phyloP scores from a whole-genome alignment of 2,797 vertebrate species.

The Aeoliscus strigatus region DNA sequence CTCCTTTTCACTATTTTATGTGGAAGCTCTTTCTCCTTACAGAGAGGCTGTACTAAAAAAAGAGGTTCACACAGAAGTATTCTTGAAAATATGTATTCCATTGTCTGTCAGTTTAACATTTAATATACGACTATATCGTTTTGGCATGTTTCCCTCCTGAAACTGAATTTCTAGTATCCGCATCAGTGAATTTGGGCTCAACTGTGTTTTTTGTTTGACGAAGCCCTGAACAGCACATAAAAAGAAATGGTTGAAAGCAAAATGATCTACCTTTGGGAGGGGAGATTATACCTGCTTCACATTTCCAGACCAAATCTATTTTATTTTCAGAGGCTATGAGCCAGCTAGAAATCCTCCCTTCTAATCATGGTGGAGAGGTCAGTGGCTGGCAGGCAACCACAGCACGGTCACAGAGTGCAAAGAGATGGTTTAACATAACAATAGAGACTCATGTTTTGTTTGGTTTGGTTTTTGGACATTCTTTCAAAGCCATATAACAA shows the following conservation, averaged over 20 bases:
- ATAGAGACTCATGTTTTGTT: too few species aligned
- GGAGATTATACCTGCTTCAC: slow-evolving; percentile 70
- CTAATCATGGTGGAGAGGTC: slow-evolving; percentile 43
- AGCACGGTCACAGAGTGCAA: slow-evolving; percentile 12
- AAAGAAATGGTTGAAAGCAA: slow-evolving; percentile 58
- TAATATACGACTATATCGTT: too few species aligned
- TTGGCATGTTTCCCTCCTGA: too few species aligned
- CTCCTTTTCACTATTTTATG: too few species aligned
- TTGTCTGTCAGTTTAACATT: too few species aligned
- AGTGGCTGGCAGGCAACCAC: slow-evolving; percentile 31
- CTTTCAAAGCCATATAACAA: too few species aligned
- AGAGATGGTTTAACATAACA: too few species aligned
- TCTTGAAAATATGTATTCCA: too few species aligned
- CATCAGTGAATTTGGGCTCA: slow-evolving; percentile 44
- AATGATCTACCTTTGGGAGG: slow-evolving; percentile 64
- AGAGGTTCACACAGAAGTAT: too few species aligned
- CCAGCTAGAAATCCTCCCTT: slow-evolving; percentile 40
- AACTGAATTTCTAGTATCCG: slow-evolving; percentile 39
- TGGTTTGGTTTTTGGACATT: too few species aligned
- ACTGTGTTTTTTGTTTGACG: slow-evolving; percentile 39
- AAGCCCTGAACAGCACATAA: slow-evolving; percentile 51
- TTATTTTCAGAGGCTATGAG: slow-evolving; percentile 56
- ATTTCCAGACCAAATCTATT: slow-evolving; percentile 50
- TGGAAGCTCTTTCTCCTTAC: too few species aligned
- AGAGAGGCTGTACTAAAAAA: too few species aligned